phyloP scores from a whole-genome alignment of 2,113 vertebrate species.

The Todiramphus chloris region DNA sequence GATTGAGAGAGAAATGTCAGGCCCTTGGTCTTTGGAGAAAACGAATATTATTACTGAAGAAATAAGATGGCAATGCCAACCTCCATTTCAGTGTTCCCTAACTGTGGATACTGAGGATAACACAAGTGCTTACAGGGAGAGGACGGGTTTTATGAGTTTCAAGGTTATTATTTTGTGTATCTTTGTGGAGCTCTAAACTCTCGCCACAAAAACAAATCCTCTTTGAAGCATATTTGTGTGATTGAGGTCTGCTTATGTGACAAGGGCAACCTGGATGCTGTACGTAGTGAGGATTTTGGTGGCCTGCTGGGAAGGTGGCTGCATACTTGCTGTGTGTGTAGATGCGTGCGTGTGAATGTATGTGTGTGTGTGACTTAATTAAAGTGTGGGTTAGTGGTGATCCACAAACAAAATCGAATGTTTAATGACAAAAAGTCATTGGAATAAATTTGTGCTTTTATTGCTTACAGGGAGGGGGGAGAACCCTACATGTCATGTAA shows the following conservation, averaged over 20 bases:
- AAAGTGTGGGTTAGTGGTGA: conserved; percentile 24
- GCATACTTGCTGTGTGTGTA: neutral
- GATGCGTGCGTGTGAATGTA: neutral
- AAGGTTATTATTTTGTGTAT: conserved; percentile 12
- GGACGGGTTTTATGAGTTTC: neutral
- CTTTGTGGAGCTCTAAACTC: conserved; percentile 21
- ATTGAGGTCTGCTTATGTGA: conserved; percentile 48
- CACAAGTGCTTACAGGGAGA: neutral
- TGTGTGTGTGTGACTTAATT: conserved; percentile 12
- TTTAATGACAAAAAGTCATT: conserved; percentile 70
- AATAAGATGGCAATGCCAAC: neutral
- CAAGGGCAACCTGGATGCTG: conserved; percentile 44
- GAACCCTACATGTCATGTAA: conserved; percentile 61
- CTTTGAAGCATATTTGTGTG: conserved; percentile 53
- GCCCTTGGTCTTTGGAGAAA: neutral
- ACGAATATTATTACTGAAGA: neutral
- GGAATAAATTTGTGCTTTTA: conserved; percentile 73
- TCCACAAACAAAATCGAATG: conserved; percentile 49
- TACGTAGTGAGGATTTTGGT: conserved; percentile 13
- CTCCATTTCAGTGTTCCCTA: neutral
- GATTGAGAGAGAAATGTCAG: neutral
- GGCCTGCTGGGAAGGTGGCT: conserved; percentile 43
- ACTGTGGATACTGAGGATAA: neutral
- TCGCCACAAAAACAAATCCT: conserved; percentile 30
- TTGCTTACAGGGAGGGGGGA: conserved; percentile 62